These are phyloP conservation scores for Sphenodon punctatus DNA, from an alignment of 2,797 vertebrate species.

Conservation along the genomic window DNA sequence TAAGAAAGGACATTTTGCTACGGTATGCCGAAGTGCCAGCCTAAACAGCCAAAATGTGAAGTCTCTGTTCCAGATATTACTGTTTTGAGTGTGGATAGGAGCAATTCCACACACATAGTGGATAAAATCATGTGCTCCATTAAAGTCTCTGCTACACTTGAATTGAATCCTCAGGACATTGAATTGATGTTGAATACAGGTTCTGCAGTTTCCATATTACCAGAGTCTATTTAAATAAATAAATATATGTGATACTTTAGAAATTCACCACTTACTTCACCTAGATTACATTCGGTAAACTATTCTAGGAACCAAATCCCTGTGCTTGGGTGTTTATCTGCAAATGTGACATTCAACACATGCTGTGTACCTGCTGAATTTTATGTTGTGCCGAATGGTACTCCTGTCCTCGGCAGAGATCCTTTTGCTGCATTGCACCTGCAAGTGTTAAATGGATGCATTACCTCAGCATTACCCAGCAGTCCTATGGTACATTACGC, in stretches of 20 bases:
- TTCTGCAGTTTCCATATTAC: neutral
- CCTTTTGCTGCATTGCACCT: neutral
- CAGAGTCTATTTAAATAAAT: no score
- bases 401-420: neutral
- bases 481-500: neutral
- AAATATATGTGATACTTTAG: neutral
- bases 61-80: neutral
- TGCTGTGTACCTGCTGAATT: neutral
- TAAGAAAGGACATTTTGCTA: neutral
- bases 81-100: neutral
- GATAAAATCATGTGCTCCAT: neutral
- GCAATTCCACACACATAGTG: neutral
- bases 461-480: neutral
- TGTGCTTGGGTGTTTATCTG: neutral
- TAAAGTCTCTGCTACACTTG: neutral
- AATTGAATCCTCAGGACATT: neutral
- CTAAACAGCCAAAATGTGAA: neutral
- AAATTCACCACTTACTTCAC: neutral
- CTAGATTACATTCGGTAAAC: neutral
- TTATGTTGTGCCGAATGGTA: neutral
- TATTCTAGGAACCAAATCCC: neutral
- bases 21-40: neutral
- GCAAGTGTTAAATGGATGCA: neutral
- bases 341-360: neutral
- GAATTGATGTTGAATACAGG: neutral